Evolutionary conservation across 2,797 vertebrate genomes (phyloP).

Genomic region (Trachurus trachurus): DNA sequence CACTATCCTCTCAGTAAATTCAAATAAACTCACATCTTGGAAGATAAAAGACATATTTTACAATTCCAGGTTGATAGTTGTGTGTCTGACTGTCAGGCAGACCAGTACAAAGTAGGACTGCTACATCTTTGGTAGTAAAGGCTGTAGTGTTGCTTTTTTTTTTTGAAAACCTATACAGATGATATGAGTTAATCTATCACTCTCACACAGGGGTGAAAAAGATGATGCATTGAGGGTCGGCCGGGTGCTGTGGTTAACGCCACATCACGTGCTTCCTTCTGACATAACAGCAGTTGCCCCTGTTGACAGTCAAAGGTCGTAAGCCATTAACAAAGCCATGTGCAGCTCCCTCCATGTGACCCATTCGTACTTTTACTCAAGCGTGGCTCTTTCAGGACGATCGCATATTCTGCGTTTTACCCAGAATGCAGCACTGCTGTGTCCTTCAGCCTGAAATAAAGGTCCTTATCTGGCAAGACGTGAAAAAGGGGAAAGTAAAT

Average conservation of each 20-base stretch:
- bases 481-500: background rate
- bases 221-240: background rate
- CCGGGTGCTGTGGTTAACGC: background rate
- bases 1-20: no score
- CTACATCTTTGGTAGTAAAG: background rate
- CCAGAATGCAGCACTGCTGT: background rate
- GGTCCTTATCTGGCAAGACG: background rate
- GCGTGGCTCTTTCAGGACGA: background rate
- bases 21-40: no score
- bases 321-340: background rate
- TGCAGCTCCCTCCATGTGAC: background rate
- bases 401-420: background rate
- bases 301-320: constrained; percentile 52
- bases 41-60: background rate
- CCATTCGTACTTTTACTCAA: background rate
- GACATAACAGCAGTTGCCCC: background rate
- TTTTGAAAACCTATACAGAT: background rate
- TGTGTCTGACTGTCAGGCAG: background rate
- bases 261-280: constrained; percentile 1
- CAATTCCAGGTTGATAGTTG: background rate
- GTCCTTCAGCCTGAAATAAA: background rate
- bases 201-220: background rate
- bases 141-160: background rate
- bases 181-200: background rate
- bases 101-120: background rate